phyloP scores from a whole-genome alignment of 2,888 invertebrate genomes.

The Temnothorax unifasciatus region DNA sequence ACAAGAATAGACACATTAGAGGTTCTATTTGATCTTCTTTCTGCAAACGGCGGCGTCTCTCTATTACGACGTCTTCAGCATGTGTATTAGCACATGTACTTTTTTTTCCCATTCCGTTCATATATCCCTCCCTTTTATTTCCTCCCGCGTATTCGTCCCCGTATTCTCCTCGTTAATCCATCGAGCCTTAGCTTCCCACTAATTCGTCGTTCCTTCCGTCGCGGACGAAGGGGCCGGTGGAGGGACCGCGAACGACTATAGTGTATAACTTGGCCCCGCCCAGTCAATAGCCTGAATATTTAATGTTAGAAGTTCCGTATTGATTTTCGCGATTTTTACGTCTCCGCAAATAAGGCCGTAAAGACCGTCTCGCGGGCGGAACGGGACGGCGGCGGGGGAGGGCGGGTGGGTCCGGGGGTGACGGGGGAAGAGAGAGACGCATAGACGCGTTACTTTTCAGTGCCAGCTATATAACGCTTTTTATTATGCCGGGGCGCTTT shows the following conservation, averaged over 20 bases:
- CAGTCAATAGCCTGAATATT: slow-evolving; percentile 86
- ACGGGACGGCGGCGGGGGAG: slow-evolving; percentile 11
- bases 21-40: not conserved
- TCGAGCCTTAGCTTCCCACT: slow-evolving; percentile 27
- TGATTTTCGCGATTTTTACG: slow-evolving; percentile 86
- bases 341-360: slow-evolving; percentile 86
- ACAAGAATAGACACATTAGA: slow-evolving; percentile 7
- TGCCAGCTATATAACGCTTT: slow-evolving; percentile 85
- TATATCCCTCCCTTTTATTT: slow-evolving; percentile 9
- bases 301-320: slow-evolving; percentile 86
- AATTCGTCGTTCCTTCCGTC: slow-evolving; percentile 50
- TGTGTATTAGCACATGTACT: not conserved
- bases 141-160: slow-evolving; percentile 28
- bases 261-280: slow-evolving; percentile 79
- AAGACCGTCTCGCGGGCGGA: slow-evolving; percentile 74
- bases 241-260: slow-evolving; percentile 56
- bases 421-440: slow-evolving; percentile 44
- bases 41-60: not conserved
- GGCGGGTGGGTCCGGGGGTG: not conserved
- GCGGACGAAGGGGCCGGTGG: slow-evolving; percentile 31
- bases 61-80: not conserved
- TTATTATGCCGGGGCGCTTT: slow-evolving; percentile 85
- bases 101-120: slow-evolving; percentile 32
- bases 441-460: slow-evolving; percentile 84
- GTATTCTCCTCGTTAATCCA: slow-evolving; percentile 37